Evolutionary conservation across 1,140 invertebrate species (phyloP).

Genomic region (fruit fly (Drosophila melanogaster)): Release_6_plus_ISO1_MT NT_037436.4:7595001-7595500

Average conservation of each 20-base stretch:
- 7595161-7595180: conserved; percentile 20
- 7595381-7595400: conserved; percentile 65
- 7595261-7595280: conserved; percentile 30
- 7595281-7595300: conserved; percentile 50
- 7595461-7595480: conserved; percentile 38
- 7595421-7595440: conserved; percentile 32
- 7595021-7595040: background rate
- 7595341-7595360: conserved; percentile 29
- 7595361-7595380: conserved; percentile 64
- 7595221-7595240: conserved; percentile 36
- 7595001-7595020: background rate
- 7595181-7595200: conserved; percentile 27
- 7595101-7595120: conserved; percentile 22
- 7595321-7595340: conserved; percentile 34
- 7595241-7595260: conserved; percentile 41
- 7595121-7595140: conserved; percentile 49
- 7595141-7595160: conserved; percentile 37
- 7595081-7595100: conserved; percentile 22
- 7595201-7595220: conserved; percentile 31
- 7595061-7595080: conserved; percentile 24
- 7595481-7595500: conserved; percentile 64
- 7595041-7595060: background rate
- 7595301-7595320: conserved; percentile 48
- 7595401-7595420: conserved; percentile 25
- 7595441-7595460: conserved; percentile 29